phyloP scores from a whole-genome alignment of 2,113 vertebrate genomes.

The Centropristis striata region DNA sequence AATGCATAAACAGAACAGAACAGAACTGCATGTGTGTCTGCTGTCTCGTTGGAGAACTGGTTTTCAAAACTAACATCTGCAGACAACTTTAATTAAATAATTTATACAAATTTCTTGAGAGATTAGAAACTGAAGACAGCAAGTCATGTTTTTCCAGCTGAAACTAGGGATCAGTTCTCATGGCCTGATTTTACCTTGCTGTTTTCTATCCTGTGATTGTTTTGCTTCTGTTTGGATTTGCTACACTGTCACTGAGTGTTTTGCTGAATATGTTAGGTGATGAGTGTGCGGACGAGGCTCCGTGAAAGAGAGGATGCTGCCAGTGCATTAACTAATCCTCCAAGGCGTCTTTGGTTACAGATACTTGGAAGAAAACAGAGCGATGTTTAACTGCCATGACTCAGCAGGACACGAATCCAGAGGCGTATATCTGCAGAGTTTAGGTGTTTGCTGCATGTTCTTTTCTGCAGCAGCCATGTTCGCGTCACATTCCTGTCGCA shows the following conservation, averaged over 20 bases:
- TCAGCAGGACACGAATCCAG: slow-evolving; percentile 41
- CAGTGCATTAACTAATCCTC: slow-evolving; percentile 67
- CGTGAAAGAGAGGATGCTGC: slow-evolving; percentile 46
- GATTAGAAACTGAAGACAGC: neutral
- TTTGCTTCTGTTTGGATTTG: slow-evolving; percentile 20
- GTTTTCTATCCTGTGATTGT: neutral
- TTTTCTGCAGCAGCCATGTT: slow-evolving; percentile 6
- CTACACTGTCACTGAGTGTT: slow-evolving; percentile 32
- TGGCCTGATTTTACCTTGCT: neutral
- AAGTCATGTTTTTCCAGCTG: neutral
- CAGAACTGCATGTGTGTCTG: neutral
- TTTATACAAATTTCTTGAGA: neutral
- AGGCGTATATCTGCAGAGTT: neutral
- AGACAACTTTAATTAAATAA: neutral
- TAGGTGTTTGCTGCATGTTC: neutral
- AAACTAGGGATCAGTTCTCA: neutral
- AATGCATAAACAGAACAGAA: too few relatives aligned
- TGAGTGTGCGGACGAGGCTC: slow-evolving; percentile 25
- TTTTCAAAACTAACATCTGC: neutral
- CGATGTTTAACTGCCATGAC: slow-evolving; percentile 44
- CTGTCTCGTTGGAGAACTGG: neutral
- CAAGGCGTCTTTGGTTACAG: slow-evolving; percentile 67
- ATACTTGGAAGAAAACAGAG: slow-evolving; percentile 47
- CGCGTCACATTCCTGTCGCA: neutral
- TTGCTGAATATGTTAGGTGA: slow-evolving; percentile 34